Base-by-base conservation (phyloP, 2,888 invertebrate genomes). In the Macrosoma leucophasiata region DNA sequence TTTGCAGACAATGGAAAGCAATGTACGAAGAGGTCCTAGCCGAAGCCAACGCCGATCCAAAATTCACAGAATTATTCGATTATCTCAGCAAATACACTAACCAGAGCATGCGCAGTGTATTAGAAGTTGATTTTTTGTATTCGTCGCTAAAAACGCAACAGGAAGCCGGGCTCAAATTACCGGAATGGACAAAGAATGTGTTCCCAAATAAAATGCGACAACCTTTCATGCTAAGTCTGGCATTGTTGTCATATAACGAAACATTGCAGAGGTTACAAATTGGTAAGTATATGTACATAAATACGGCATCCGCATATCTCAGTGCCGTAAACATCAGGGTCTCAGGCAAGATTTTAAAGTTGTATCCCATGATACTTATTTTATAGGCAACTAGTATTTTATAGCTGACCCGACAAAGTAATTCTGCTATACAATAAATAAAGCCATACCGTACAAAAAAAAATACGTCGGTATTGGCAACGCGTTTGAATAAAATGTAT, bases 81-180 rank as follows among this genome's bases (percentile, higher is more conserved):
- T 85, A 89, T 48, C 63, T 94, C 22, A 86, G 87, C 23, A 75
- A 73, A 52, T 59, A 84, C 36, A 77, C 82, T 5, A 84, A 84
- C 35, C 74, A 84, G 45, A 75, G 61, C 24, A 63, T 84, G 55
- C 57, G 65, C 4, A 89, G 84, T 43, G 84, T 93, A 3, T 63
- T 89, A n/a, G 86, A 88, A 14, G 87, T 92, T 2, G 93, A 94
- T 63, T 86, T 86, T 29, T 65, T 94, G 6, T 94, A 89, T 57
- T 91, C 90, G 56, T 91, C 89, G 0, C 67, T 94, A 4, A 86
- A 88, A 57, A 87, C 91, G 7, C 75, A 87, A 30, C 69, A 86
- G 29, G 87, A 91, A 39, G 79, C 82, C 0, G 90, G 90, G 6
- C 74, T 93, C 18, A 81, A 86, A 25, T 66, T 95, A n/a, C 94